Conservation (phyloP, 2,113 vertebrate species). For the Sterna hirundo region DNA sequence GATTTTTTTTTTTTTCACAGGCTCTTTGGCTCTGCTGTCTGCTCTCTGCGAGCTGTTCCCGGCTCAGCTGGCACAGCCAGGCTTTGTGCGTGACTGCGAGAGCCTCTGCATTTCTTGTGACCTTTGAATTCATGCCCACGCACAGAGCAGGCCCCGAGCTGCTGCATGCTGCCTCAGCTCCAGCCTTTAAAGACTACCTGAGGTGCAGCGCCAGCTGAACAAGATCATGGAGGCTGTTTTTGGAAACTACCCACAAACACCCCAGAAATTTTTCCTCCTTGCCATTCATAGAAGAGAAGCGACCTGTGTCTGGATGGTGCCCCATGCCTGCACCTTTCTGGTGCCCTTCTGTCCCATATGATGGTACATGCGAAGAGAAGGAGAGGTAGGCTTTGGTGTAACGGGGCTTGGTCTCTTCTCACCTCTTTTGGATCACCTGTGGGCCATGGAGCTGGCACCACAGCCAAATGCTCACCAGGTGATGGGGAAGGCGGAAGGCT, state of each 20-base stretch:
- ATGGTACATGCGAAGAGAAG: neutral
- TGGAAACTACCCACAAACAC: neutral
- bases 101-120: neutral
- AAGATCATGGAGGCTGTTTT: neutral
- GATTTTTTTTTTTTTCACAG: neutral
- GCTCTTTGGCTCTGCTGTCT: neutral
- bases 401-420: neutral
- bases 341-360: neutral
- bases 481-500: neutral
- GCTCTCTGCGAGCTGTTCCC: neutral
- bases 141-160: neutral
- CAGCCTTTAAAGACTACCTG: neutral
- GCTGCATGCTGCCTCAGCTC: neutral
- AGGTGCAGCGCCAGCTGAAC: neutral
- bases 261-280: neutral
- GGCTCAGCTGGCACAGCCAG: neutral
- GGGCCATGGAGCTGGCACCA: neutral
- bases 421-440: neutral
- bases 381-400: neutral
- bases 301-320: neutral
- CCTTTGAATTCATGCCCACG: neutral
- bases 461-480: neutral
- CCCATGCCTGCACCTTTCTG: neutral
- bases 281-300: neutral
- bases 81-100: neutral